Conservation (phyloP, 2,113 vertebrate genomes). For the Xenopus borealis region DNA sequence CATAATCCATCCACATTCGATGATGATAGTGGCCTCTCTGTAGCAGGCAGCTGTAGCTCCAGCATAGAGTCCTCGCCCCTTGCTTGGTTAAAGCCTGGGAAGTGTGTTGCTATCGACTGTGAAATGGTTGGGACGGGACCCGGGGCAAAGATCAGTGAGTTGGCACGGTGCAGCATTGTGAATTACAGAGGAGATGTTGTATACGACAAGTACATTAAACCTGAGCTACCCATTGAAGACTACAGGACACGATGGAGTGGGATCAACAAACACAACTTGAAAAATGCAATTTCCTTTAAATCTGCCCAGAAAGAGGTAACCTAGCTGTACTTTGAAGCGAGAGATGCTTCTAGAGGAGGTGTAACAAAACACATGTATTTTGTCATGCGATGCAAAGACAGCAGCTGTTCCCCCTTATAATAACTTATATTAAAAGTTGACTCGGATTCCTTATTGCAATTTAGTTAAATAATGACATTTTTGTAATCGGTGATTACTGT, state of each 20-base stretch:
- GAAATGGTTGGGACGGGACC: conserved; percentile 97
- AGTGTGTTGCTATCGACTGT: conserved; percentile 86
- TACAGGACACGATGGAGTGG: conserved; percentile 94
- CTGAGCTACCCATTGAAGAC: conserved; percentile 74
- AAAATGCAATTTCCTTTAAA: conserved; percentile 70
- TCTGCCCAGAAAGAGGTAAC: conserved; percentile 80
- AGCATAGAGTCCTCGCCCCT: conserved; percentile 52
- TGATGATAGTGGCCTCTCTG: conserved; percentile 62
- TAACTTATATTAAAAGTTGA: too few relatives aligned
- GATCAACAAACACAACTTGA: conserved; percentile 74
- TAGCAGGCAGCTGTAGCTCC: conserved; percentile 52
- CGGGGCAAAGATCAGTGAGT: conserved; percentile 70
- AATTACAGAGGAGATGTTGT: conserved; percentile 79
- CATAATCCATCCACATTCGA: conserved; percentile 28
- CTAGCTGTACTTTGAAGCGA: too few relatives aligned
- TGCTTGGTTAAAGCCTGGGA: conserved; percentile 36
- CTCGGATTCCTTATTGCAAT: too few relatives aligned
- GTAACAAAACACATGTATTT: too few relatives aligned
- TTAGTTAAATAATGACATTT: too few relatives aligned
- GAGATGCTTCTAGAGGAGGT: too few relatives aligned
- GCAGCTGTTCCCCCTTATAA: too few relatives aligned
- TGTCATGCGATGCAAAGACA: too few relatives aligned
- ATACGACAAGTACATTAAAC: conserved; percentile 84
- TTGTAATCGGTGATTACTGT: too few relatives aligned
- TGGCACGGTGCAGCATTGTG: conserved; percentile 88